Percentiles rank a stretch among this genome's conserved stretches.
These are phyloP conservation scores for Sebastes trivittatus DNA, from an alignment of 2,797 vertebrate genomes.

Conservation along the genomic window DNA sequence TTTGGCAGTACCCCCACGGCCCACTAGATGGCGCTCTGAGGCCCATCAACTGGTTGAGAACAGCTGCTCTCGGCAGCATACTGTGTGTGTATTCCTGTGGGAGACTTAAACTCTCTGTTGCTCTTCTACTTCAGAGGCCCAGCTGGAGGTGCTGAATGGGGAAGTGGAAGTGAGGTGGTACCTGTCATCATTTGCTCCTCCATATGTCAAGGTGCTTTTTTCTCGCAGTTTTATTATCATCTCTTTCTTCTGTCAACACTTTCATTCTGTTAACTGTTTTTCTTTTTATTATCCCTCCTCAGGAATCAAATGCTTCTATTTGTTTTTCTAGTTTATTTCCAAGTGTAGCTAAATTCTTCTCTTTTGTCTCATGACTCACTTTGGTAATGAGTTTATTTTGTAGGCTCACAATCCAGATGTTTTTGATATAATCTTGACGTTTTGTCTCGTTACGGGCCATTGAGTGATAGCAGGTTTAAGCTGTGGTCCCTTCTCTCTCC, in stretches of 20 bases:
- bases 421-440: neutral
- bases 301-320: neutral
- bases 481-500: constrained; percentile 1
- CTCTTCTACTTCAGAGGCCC: constrained; percentile 80
- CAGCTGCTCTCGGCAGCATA: neutral
- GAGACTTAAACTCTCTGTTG: constrained; percentile 10
- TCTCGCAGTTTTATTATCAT: neutral
- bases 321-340: neutral
- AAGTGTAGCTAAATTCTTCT: neutral
- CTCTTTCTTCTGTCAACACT: neutral
- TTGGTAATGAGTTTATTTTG: neutral
- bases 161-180: constrained; percentile 89
- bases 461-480: neutral
- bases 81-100: constrained; percentile 4
- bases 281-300: neutral
- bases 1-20: neutral
- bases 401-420: neutral
- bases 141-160: constrained; percentile 89
- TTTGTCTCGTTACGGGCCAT: neutral
- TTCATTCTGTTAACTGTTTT: neutral
- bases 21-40: neutral
- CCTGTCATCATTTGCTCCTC: constrained; percentile 92
- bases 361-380: neutral
- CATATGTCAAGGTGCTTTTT: constrained; percentile 91
- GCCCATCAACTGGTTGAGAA: neutral